Percentiles rank a stretch among this genome's conserved stretches.
phyloP scores from a whole-genome alignment of 2,888 invertebrate genomes.

The Ceraclea dissimilis region DNA sequence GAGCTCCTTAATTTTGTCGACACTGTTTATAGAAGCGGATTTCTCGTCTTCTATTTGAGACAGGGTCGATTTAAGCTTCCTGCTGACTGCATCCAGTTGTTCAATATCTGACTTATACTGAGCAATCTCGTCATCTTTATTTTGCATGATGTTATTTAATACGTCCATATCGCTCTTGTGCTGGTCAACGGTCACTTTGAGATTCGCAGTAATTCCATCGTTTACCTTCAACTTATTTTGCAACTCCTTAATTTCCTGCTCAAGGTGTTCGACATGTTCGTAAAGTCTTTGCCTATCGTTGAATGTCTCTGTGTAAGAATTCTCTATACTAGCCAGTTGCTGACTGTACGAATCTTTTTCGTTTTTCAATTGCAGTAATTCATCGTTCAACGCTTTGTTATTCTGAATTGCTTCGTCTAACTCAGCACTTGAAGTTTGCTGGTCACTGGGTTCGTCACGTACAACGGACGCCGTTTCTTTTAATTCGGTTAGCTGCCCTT shows the following conservation, averaged over 20 bases:
- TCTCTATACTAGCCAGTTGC: slow-evolving; percentile 30
- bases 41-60: slow-evolving; percentile 45
- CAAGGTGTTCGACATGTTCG: slow-evolving; percentile 28
- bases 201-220: slow-evolving; percentile 3
- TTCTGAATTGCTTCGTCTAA: slow-evolving; percentile 29
- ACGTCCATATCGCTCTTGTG: slow-evolving; percentile 7
- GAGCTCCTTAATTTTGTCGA: slow-evolving; percentile 44
- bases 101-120: slow-evolving; percentile 49
- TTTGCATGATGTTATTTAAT: slow-evolving; percentile 30
- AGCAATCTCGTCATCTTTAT: slow-evolving; percentile 43
- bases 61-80: slow-evolving; percentile 45
- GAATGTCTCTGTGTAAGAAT: slow-evolving; percentile 17
- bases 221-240: slow-evolving; percentile 17
- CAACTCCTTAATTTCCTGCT: slow-evolving; percentile 27
- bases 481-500: slow-evolving; percentile 27
- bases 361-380: slow-evolving; percentile 33
- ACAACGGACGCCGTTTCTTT: slow-evolving; percentile 30
- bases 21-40: slow-evolving; percentile 42
- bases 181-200: slow-evolving; percentile 7
- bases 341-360: slow-evolving; percentile 32
- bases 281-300: slow-evolving; percentile 5
- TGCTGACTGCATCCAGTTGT: slow-evolving; percentile 46
- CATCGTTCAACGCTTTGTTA: slow-evolving; percentile 31
- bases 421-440: slow-evolving; percentile 8
- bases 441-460: slow-evolving; percentile 24